A percentile compares a stretch with the other conserved stretches of the same genome.
These are phyloP conservation scores for Quadroppia sp. DNA, from an alignment of 2,888 invertebrate genomes.

Conservation along the genomic window DNA sequence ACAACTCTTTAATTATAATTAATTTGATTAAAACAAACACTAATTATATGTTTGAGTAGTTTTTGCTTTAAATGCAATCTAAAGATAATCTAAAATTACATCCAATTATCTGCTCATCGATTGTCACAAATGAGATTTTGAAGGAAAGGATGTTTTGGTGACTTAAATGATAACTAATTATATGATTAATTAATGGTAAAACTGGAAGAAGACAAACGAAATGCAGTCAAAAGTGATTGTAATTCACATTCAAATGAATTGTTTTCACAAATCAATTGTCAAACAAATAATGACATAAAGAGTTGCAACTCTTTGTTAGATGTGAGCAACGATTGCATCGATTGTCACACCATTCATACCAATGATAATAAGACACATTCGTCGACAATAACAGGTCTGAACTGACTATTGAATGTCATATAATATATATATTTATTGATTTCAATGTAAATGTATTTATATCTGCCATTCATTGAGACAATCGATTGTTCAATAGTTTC, in stretches of 20 bases:
- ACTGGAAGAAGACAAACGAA: conserved; percentile 29
- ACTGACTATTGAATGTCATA: neutral
- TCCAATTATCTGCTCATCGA: no score
- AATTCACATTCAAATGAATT: neutral
- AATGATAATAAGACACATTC: conserved; percentile 21
- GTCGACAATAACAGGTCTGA: conserved; percentile 34
- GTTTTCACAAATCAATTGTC: neutral
- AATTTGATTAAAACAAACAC: neutral
- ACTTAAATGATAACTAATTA: no score
- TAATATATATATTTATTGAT: neutral
- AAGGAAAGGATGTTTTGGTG: no score
- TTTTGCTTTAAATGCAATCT: neutral
- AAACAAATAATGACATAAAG: conserved; percentile 25
- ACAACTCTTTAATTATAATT: neutral
- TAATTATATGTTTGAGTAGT: neutral
- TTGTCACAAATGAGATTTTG: no score
- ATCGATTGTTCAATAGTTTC: neutral
- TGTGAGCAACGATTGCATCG: neutral
- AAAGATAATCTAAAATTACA: no score
- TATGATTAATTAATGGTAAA: conserved; percentile 6
- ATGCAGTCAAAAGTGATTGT: conserved; percentile 18
- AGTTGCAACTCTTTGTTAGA: neutral
- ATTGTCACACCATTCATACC: conserved; percentile 9
- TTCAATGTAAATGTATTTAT: conserved; percentile 7
- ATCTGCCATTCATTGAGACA: neutral